These are phyloP conservation scores for Sardinella longiceps DNA, from an alignment of 2,797 vertebrate species.

Conservation along the genomic window DNA sequence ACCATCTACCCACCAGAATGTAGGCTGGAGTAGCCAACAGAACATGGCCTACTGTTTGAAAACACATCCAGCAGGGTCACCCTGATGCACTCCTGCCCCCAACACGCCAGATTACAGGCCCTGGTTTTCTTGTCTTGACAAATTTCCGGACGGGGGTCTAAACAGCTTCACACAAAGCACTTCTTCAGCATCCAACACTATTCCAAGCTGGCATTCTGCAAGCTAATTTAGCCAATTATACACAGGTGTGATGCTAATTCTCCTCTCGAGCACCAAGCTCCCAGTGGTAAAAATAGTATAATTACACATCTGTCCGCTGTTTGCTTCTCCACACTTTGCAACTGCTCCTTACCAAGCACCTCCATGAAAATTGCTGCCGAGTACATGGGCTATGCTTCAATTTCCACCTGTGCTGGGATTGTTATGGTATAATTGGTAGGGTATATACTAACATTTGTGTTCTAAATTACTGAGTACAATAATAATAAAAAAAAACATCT, in stretches of 20 bases:
- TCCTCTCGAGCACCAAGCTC: constrained; percentile 72
- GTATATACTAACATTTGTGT: constrained; percentile 23
- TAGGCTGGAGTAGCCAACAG: background rate
- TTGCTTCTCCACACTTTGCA: constrained; percentile 64
- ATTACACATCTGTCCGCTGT: constrained; percentile 77
- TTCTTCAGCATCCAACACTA: constrained; percentile 72
- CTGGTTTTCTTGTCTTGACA: constrained; percentile 61
- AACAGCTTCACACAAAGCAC: constrained; percentile 64
- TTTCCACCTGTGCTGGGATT: constrained; percentile 3
- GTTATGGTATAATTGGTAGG: constrained; percentile 12
- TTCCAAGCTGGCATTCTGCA: constrained; percentile 75
- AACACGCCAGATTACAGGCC: constrained; percentile 72
- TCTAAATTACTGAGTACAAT: background rate
- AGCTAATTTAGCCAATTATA: constrained; percentile 84
- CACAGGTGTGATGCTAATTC: constrained; percentile 86
- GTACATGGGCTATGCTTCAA: background rate
- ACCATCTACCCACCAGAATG: background rate
- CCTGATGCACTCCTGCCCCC: constrained; percentile 49
- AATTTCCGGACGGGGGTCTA: constrained; percentile 63
- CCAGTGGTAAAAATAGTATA: constrained; percentile 82
- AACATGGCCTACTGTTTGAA: constrained; percentile 52
- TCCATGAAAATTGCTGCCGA: constrained; percentile 35
- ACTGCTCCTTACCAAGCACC: constrained; percentile 52
- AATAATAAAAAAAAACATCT: no score
- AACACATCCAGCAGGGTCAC: constrained; percentile 55